Evolutionary conservation across 2,888 invertebrate genomes (phyloP), one percentile per base, ranked within the genome.

Genomic region (Trachelus iudaicus): DNA sequence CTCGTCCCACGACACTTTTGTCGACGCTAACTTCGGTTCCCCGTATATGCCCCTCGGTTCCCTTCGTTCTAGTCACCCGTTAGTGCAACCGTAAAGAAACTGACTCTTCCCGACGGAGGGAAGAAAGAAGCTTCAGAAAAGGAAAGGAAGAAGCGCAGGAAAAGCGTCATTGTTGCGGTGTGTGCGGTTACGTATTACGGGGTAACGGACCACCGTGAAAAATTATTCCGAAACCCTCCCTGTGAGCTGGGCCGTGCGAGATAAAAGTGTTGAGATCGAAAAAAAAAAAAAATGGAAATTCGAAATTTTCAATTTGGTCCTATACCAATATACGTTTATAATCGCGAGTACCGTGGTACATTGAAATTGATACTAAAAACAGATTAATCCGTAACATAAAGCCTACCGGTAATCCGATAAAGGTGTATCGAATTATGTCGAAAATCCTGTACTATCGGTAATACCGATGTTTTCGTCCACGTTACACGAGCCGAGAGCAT

Each of bases 131-230:
- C 23, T 56, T 23, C 1, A 23, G 56, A 23, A 23, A 56, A 56
- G 33, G 15, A 40, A 40, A 40, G 56, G 56, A 56, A 56, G 56
- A 56, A 23, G 23, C 56, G 23, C 56, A 23, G 23, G 56, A 56
- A 56, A 71, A 71, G 34, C 31, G 71, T 31, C 71, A 71, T 71
- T 71, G 71, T 71, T 71, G 71, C 71, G 71, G 71, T 31, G 71
- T 15, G 71, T 34, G 71, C 31, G 71, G 71, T 33, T 71, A n/a
- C 71, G 71, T 34, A 34, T 71, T 34, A 34, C 71, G 23, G 12
- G 3, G 23, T 13, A 71, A 33, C 31, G 71, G 71, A 71, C 71
- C 71, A 71, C 31, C 71, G 71, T 71, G 71, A 71, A 71, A 71
- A 31, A 33, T 31, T n/a, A 15, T 71, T 71, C 12, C 3, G 71